Conservation (phyloP, 2,797 vertebrate genomes). For the Somateria mollissima region DNA sequence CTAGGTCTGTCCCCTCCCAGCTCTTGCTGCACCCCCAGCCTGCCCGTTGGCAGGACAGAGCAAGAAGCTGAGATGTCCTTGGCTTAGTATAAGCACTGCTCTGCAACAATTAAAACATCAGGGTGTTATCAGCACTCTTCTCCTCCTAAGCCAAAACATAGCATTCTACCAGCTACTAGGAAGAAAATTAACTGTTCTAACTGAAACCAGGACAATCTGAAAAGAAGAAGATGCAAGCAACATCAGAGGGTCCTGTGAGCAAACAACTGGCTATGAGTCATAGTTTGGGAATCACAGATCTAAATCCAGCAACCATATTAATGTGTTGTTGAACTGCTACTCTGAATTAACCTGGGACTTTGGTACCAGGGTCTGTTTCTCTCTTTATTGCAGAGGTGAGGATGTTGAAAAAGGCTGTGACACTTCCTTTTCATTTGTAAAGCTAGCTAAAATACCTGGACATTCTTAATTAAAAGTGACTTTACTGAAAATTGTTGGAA, state of each 20-base stretch:
- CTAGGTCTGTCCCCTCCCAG: no score
- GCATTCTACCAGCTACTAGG: no score
- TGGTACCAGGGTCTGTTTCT: not conserved
- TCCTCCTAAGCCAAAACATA: no score
- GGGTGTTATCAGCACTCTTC: no score
- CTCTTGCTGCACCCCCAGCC: no score
- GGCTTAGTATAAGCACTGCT: no score
- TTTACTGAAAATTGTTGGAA: not conserved
- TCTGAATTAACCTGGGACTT: not conserved
- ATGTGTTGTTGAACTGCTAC: not conserved
- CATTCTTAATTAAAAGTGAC: not conserved
- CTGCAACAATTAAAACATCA: no score
- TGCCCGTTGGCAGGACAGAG: no score
- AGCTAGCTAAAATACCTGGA: not conserved
- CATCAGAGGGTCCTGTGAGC: not conserved
- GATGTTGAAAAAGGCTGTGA: not conserved
- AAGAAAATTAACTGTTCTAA: no score
- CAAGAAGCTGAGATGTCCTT: no score
- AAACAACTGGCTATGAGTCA: not conserved
- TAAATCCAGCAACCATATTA: not conserved
- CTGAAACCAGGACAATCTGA: no score
- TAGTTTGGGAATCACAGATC: not conserved
- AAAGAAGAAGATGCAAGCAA: not conserved
- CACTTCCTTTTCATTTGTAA: not conserved
- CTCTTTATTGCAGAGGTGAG: fast-evolving